Conservation (phyloP, 2,797 vertebrate species). For the Taeniopygia guttata region DNA sequence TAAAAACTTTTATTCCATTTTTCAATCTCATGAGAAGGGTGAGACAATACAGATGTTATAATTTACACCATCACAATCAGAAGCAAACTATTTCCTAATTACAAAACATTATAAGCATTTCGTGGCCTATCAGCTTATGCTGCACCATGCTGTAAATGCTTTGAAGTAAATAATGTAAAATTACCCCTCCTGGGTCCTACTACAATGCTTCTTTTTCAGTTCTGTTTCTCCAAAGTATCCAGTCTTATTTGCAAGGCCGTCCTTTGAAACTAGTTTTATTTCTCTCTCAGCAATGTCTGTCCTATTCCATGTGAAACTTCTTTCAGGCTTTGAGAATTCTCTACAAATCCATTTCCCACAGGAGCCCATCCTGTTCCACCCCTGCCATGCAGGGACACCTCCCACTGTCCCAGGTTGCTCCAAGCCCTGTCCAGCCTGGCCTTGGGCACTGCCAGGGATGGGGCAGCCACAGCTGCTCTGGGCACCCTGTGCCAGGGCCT, state of each 20-base stretch:
- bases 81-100: neutral
- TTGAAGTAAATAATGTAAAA: neutral
- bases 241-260: neutral
- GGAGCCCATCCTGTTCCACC: accelerated
- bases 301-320: neutral
- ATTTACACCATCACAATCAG: neutral
- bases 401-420: accelerated
- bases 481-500: neutral
- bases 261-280: neutral
- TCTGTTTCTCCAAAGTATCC: neutral
- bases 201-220: neutral
- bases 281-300: neutral
- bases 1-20: neutral
- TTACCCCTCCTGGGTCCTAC: neutral
- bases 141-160: neutral
- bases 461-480: neutral
- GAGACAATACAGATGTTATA: neutral
- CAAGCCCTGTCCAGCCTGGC: accelerated
- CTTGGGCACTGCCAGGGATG: accelerated
- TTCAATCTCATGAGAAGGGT: neutral
- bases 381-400: neutral
- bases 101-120: no score
- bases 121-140: no score
- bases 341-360: neutral
- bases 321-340: neutral